Percentiles rank a stretch among this genome's conserved stretches.
Conservation (phyloP, 1,140 invertebrate species). For the Akabosia matsudoensis region DNA sequence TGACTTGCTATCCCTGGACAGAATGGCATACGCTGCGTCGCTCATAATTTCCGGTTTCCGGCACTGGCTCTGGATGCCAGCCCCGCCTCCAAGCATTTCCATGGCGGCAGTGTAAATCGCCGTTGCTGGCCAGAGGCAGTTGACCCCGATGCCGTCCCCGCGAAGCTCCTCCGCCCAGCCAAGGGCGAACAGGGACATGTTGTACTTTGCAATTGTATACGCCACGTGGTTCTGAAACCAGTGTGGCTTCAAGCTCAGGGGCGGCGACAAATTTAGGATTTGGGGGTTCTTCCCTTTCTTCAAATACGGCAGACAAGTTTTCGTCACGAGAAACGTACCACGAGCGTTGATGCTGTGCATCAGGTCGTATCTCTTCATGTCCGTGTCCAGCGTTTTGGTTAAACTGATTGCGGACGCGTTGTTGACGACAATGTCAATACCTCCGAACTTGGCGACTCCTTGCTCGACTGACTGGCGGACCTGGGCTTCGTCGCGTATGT, state of each 20-base stretch:
- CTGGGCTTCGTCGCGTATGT: slow-evolving; percentile 83
- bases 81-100: slow-evolving; percentile 75
- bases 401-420: slow-evolving; percentile 96
- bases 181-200: slow-evolving; percentile 98
- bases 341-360: slow-evolving; percentile 90
- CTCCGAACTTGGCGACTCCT: slow-evolving; percentile 88
- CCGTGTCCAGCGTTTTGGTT: slow-evolving; percentile 76
- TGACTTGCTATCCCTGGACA: slow-evolving; percentile 71
- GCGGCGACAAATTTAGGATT: slow-evolving; percentile 93
- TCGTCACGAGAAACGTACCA: slow-evolving; percentile 89
- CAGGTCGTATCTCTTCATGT: slow-evolving; percentile 94
- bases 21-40: slow-evolving; percentile 89
- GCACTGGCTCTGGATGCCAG: slow-evolving; percentile 57
- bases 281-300: slow-evolving; percentile 87
- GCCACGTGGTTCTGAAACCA: slow-evolving; percentile 93
- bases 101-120: slow-evolving; percentile 94
- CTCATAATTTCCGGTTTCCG: slow-evolving; percentile 90
- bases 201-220: slow-evolving; percentile 98
- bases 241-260: slow-evolving; percentile 78
- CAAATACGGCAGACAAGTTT: slow-evolving; percentile 85
- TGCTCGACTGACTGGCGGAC: slow-evolving; percentile 79
- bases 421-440: slow-evolving; percentile 92
- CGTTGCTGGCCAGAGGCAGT: slow-evolving; percentile 89
- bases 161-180: slow-evolving; percentile 93
- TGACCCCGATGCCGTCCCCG: slow-evolving; percentile 80